Evolutionary conservation across 2,113 vertebrate species (phyloP), one percentile per base, ranked within the genome.

Genomic region (Lampris megalopsis): DNA sequence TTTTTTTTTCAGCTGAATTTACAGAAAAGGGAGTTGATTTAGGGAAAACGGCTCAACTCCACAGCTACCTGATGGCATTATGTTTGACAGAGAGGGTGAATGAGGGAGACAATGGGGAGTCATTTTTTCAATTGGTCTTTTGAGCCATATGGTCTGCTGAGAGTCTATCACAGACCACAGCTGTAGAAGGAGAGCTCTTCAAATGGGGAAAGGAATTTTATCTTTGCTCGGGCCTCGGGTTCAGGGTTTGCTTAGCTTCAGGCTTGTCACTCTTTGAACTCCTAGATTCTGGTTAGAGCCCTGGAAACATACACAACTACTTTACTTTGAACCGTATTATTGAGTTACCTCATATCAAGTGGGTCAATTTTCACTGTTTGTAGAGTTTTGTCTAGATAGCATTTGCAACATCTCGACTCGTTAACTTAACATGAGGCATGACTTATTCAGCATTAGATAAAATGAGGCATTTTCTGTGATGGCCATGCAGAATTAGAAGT

Each of bases 1-100:
- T 91, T 86, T 88, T 87, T 91, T 86, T 88, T 88, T 63, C 79
- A 87, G 59, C 73, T 73, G 65, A 82, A 75, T 40, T 79, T 80
- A 84, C 63, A 73, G 24, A 38, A 61, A 68, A 53, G 43, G 48
- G 53, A 73, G 41, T 63, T 83, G 80, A 79, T 85, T 86, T 85
- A 77, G 76, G 74, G 71, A 56, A 62, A 74, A 37, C 54, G 65
- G 40, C 75, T 77, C 64, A 38, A 53, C 41, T 83, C 57, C 62
- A 52, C 68, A 1, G 80, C 85, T 85, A 85, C 75, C 81, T 84
- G 82, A 77, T 71, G 81, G 75, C 48, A 24, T 4, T 38, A 6
- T 65, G 77, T 80, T 79, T 79, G 83, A 79, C 81, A 77, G 63
- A 60, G 42, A 24, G 24, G 40, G 52, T 75, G 82, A 67, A 35